phyloP scores from a whole-genome alignment of 2,888 invertebrate species.

The Athripsodes cinereus region DNA sequence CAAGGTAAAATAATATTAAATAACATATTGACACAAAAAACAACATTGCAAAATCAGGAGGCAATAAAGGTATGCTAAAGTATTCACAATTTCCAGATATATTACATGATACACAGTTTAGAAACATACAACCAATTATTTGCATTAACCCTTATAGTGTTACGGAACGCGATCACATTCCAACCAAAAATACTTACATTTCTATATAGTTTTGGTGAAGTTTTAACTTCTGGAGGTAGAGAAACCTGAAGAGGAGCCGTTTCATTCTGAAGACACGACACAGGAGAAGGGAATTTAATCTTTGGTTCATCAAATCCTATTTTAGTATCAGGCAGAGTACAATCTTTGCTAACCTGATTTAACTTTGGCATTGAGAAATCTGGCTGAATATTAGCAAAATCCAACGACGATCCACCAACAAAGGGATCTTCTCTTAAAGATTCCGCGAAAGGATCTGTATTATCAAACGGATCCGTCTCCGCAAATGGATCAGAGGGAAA shows the following conservation, averaged over 20 bases:
- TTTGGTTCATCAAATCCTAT: slow-evolving; percentile 33
- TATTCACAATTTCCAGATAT: no score
- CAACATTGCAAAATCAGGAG: no score
- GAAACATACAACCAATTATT: no score
- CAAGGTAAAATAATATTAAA: no score
- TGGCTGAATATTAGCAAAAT: slow-evolving; percentile 17
- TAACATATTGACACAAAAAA: no score
- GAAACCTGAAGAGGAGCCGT: slow-evolving; percentile 64
- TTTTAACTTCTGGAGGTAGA: slow-evolving; percentile 57
- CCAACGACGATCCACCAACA: slow-evolving; percentile 35
- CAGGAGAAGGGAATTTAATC: slow-evolving; percentile 11
- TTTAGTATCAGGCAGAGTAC: slow-evolving; percentile 30
- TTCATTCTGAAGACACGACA: slow-evolving; percentile 35
- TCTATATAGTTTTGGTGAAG: slow-evolving; percentile 43
- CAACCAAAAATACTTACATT: slow-evolving; percentile 37
- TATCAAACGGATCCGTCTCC: slow-evolving; percentile 68
- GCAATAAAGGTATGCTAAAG: no score
- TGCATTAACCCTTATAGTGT: no score
- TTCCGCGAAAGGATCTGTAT: slow-evolving; percentile 60
- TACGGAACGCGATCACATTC: no score
- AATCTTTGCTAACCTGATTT: slow-evolving; percentile 32
- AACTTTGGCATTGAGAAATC: slow-evolving; percentile 31
- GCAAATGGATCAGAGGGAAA: slow-evolving; percentile 58
- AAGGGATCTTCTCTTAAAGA: slow-evolving; percentile 58
- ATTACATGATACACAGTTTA: no score